Conservation (phyloP, 1,140 invertebrate species). For the Bradynema listronoti region DNA sequence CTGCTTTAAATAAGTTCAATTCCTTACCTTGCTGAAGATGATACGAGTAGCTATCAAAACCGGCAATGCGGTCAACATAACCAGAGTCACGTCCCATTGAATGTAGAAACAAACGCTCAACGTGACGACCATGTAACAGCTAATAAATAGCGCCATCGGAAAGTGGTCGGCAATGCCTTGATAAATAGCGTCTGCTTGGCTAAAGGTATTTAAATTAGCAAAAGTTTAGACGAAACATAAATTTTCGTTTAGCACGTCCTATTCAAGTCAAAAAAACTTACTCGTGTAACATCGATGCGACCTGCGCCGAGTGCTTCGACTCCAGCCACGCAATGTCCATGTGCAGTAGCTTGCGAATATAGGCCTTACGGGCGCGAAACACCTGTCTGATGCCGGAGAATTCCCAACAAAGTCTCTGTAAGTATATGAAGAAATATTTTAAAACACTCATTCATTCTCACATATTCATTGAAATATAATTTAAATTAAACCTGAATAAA, state of each 20-base stretch:
- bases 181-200: slow-evolving; percentile 53
- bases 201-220: slow-evolving; percentile 18
- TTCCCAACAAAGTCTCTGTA: slow-evolving; percentile 51
- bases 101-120: slow-evolving; percentile 52
- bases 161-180: slow-evolving; percentile 55
- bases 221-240: background rate
- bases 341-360: slow-evolving; percentile 48
- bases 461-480: background rate
- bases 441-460: background rate
- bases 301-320: slow-evolving; percentile 51
- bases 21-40: slow-evolving; percentile 55
- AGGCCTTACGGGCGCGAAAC: slow-evolving; percentile 52
- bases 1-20: too few relatives aligned
- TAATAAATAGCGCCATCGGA: slow-evolving; percentile 50
- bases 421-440: slow-evolving; percentile 10
- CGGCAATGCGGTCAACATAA: slow-evolving; percentile 48
- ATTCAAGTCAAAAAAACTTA: too few relatives aligned
- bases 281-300: slow-evolving; percentile 53
- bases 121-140: slow-evolving; percentile 3
- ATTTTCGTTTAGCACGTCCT: background rate
- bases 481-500: slow-evolving; percentile 42
- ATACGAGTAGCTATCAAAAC: slow-evolving; percentile 39
- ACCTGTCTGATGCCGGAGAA: slow-evolving; percentile 51
- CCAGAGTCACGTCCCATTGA: slow-evolving; percentile 55
- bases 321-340: slow-evolving; percentile 56